Conservation (phyloP, 2,113 vertebrate genomes). For the Tautogolabrus adspersus region DNA sequence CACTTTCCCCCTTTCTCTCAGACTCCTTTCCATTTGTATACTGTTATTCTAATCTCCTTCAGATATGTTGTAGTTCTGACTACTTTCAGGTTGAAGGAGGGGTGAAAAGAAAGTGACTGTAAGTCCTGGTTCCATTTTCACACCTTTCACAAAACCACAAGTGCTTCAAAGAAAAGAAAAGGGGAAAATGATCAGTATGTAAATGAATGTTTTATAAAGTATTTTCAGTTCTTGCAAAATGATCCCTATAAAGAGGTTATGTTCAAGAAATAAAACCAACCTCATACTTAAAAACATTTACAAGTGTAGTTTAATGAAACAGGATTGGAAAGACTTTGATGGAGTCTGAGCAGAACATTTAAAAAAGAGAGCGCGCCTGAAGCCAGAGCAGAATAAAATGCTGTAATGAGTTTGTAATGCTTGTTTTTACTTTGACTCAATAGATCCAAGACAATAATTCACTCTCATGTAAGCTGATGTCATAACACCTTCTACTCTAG, state of each 20-base stretch:
- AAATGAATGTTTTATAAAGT: background rate
- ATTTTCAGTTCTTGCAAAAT: background rate
- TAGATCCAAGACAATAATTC: background rate
- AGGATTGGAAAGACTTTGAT: background rate
- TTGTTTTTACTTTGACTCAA: background rate
- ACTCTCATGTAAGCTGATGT: background rate
- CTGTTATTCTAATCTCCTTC: background rate
- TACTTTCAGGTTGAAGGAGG: slow-evolving; percentile 8
- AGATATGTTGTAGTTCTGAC: no score
- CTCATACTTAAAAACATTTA: background rate
- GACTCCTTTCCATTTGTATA: slow-evolving; percentile 9
- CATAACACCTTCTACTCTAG: background rate
- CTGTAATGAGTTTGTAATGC: slow-evolving; percentile 13
- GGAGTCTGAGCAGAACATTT: background rate
- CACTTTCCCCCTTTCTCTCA: background rate
- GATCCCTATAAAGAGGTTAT: background rate
- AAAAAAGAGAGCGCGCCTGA: background rate
- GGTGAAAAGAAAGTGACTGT: background rate
- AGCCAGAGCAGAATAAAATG: slow-evolving; percentile 1
- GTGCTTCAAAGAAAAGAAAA: background rate
- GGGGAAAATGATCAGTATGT: background rate
- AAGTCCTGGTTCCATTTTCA: slow-evolving; percentile 11
- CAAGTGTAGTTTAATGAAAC: slow-evolving; percentile 2
- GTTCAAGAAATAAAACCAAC: slow-evolving; percentile 6
- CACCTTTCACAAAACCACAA: background rate